A percentile compares a stretch with the other conserved stretches of the same genome.
These are phyloP conservation scores for Typhlomys cinereus DNA, from an alignment of 2,113 vertebrate genomes.

Conservation along the genomic window DNA sequence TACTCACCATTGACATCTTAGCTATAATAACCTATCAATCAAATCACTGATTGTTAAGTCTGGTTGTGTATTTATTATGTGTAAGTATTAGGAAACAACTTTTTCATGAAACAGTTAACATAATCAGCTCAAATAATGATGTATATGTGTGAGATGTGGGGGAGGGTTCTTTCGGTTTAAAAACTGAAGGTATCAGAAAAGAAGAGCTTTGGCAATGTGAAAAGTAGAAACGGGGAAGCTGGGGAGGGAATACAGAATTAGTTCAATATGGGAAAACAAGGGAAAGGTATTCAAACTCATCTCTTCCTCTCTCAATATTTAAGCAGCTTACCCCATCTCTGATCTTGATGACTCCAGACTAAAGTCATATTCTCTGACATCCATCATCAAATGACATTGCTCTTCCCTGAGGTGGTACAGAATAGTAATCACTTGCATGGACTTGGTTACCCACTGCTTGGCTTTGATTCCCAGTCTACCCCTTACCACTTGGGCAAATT, in stretches of 20 bases:
- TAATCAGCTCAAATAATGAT: not conserved
- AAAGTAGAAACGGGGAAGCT: not conserved
- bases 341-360: not conserved
- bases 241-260: not conserved
- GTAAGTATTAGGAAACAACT: not conserved
- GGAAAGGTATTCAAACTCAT: not conserved
- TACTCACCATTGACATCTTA: not conserved
- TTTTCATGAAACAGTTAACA: not conserved
- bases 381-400: not conserved
- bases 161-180: constrained; percentile 37
- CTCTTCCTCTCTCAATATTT: not conserved
- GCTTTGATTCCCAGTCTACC: not conserved
- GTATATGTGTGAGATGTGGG: not conserved
- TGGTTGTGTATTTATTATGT: not conserved
- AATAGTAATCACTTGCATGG: not conserved
- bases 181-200: not conserved
- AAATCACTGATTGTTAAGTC: not conserved
- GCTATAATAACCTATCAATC: not conserved
- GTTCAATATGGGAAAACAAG: constrained; percentile 22
- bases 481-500: not conserved
- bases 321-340: not conserved
- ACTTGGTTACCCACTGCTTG: not conserved
- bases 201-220: constrained; percentile 18
- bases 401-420: not conserved
- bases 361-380: not conserved